Evolutionary conservation across 2,797 vertebrate genomes (phyloP), one percentile per base, ranked within the genome.

Genomic region (Discoglossus pictus): DNA sequence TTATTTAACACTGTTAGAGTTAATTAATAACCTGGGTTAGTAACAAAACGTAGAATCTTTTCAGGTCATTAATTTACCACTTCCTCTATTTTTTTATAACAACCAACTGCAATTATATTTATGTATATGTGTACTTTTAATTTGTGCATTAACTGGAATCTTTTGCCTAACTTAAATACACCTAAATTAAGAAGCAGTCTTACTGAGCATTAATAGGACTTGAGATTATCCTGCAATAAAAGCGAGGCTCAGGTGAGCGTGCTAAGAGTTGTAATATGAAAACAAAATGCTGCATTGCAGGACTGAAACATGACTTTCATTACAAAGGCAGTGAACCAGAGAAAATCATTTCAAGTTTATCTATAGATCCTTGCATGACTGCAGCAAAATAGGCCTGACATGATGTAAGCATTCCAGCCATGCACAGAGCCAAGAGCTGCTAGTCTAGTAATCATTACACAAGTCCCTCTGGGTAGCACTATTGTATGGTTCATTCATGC

Each of bases 231-330:
- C 13, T 36, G 58, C 58, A 40, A 27, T 31, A 42, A 18, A 16
- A 7, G 53, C 5, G 27, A 47, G 40, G 52, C 24, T 16, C 18
- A 35, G 43, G 18, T 20, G 66, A 54, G 51, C 40, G 39, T 15
- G 66, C 58, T 39, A 20, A 38, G 48, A 27, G 25, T 25, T 23
- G 54, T 43, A 27, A 15, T 20, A 12, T 55, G 50, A 2, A 38
- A 21, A 23, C 31, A 62, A 44, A 48, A 70, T 70, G 59, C 67
- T 62, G 67, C 67, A 70, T 47, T 70, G 67, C 59, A 62, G 59
- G 59, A 70, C 42, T 62, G 24, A 44, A 55, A 35, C 59, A 47
- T 23, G 40, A 34, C 15, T 31, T 70, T 70, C 59, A 62, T 70
- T 70, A 62, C 67, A 47, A 39, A 40, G 59, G 50, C 67, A 56